Base-by-base conservation (phyloP, 2,797 vertebrate species). In the Sebastes steindachneri region DNA sequence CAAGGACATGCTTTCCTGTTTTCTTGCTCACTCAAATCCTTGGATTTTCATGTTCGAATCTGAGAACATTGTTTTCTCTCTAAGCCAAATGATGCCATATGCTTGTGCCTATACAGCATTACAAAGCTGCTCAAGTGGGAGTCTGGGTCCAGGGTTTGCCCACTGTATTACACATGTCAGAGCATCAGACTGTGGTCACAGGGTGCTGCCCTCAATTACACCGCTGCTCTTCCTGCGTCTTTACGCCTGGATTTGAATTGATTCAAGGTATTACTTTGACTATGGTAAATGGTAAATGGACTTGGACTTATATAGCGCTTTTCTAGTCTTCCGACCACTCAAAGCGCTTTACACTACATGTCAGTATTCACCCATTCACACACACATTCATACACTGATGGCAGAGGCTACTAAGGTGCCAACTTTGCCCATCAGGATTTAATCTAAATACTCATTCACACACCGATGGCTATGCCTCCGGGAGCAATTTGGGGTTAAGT, bases 81-180 rank as follows among this genome's bases (percentile, higher is more conserved):
- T 25, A 7, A 81, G 80, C 80, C 82, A 80, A 83, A 83, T 66
- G 6, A 59, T 67, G 62, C 79, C 87, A 84, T 91, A 88, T 84
- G 85, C 84, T 54, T 71, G 55, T 12, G 75, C 17, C 69, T 86
- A 41, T 14, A 35, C 81, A 68, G 41, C 83, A 73, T 59, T 55
- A 77, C 75, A 62, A 86, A 74, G 31, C 83, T 69, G 10, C 78
- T 83, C n/a, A 63, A 59, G 14, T 81, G 87, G 51, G 76, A 84
- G 77, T 86, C 82, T 68, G 69, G 83, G 80, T 87, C 79, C 73
- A 64, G 57, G 73, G 66, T 87, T 80, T 89, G 62, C 67, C 79
- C 48, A 57, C 77, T 51, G 77, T 58, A 9, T 69, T 19, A 80
- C 66, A 75, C 66, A 64, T 74, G 73, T 76, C 77, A 74, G 55